Percentiles rank a stretch among this genome's conserved stretches.
Evolutionary conservation across 2,797 vertebrate species (phyloP).

Genomic region (Oryzias sinensis): DNA sequence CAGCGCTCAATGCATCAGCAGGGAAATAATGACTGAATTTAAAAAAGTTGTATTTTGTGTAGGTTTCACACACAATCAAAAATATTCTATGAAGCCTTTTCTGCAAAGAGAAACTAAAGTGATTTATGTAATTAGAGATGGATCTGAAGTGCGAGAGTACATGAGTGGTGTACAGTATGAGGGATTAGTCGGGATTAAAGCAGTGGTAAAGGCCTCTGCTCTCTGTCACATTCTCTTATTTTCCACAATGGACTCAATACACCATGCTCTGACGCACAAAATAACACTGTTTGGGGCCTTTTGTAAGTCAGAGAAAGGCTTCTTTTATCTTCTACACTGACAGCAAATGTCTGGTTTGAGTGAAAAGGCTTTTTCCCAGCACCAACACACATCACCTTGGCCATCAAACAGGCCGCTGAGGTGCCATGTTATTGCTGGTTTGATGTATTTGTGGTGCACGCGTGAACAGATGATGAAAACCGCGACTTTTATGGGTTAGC

Average conservation of each 20-base stretch:
- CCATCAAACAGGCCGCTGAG: slow-evolving; percentile 22
- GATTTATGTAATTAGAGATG: slow-evolving; percentile 39
- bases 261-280: slow-evolving; percentile 19
- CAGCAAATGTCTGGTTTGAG: slow-evolving; percentile 8
- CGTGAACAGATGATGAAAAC: no score
- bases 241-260: slow-evolving; percentile 31
- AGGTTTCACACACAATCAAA: neutral
- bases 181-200: slow-evolving; percentile 60
- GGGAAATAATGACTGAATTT: slow-evolving; percentile 40
- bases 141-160: slow-evolving; percentile 5
- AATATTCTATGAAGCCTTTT: neutral
- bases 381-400: slow-evolving; percentile 12
- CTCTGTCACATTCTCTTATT: slow-evolving; percentile 34
- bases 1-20: slow-evolving; percentile 38
- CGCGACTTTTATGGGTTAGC: neutral
- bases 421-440: slow-evolving; percentile 4
- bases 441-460: slow-evolving; percentile 9
- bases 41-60: slow-evolving; percentile 12
- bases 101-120: slow-evolving; percentile 15
- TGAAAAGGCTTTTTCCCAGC: slow-evolving; percentile 9
- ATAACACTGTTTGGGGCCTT: slow-evolving; percentile 24
- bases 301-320: slow-evolving; percentile 30
- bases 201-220: slow-evolving; percentile 30
- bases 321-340: slow-evolving; percentile 30
- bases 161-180: slow-evolving; percentile 30